These are phyloP conservation scores for Cephus cinctus DNA, from an alignment of 1,140 invertebrate genomes.

Conservation along the genomic window DNA sequence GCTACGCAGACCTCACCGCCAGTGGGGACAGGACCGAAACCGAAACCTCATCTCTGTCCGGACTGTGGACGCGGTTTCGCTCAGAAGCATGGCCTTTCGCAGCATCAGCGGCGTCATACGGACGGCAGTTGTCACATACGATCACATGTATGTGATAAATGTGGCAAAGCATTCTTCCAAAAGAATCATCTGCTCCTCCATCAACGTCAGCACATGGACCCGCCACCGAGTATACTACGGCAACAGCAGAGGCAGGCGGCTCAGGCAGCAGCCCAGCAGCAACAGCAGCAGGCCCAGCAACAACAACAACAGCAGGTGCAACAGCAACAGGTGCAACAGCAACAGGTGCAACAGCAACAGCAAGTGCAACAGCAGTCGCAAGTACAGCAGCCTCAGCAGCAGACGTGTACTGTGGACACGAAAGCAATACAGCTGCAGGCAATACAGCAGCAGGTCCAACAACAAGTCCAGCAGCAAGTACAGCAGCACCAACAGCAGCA, in stretches of 20 bases:
- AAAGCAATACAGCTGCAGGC: conserved; percentile 28
- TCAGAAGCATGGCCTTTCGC: conserved; percentile 75
- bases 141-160: conserved; percentile 79
- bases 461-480: conserved; percentile 31
- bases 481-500: conserved; percentile 40
- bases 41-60: conserved; percentile 78
- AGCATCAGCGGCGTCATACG: conserved; percentile 73
- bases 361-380: conserved; percentile 37
- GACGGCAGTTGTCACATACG: conserved; percentile 78
- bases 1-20: conserved; percentile 53
- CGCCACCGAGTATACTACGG: conserved; percentile 58
- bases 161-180: conserved; percentile 85
- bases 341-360: conserved; percentile 35
- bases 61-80: conserved; percentile 84
- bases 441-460: conserved; percentile 19
- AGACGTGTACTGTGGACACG: conserved; percentile 1
- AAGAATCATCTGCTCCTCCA: conserved; percentile 80
- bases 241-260: conserved; percentile 56
- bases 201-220: conserved; percentile 78
- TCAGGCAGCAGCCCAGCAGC: conserved; percentile 44
- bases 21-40: conserved; percentile 54
- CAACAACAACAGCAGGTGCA: conserved; percentile 23
- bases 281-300: conserved; percentile 30
- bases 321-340: conserved; percentile 41
- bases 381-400: conserved; percentile 15